Conservation (phyloP, 1,140 invertebrate genomes). For the Listronotus oregonensis region DNA sequence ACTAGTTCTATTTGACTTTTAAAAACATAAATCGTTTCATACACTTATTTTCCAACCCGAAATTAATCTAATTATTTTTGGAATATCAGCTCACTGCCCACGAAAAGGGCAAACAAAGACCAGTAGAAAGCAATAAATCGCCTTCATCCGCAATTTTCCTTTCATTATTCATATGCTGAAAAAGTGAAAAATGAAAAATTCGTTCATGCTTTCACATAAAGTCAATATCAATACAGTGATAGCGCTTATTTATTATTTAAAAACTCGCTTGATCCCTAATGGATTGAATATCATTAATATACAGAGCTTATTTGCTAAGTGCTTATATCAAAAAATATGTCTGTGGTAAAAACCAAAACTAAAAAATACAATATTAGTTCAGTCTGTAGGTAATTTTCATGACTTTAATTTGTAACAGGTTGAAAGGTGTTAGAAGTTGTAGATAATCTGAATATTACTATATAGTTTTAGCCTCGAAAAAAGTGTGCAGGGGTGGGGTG, state of each 20-base stretch:
- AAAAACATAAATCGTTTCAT: neutral
- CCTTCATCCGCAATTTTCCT: conserved; percentile 23
- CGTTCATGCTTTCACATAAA: conserved; percentile 51
- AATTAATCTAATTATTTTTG: conserved; percentile 23
- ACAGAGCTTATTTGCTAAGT: neutral
- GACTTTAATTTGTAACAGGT: no score
- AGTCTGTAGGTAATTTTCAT: no score
- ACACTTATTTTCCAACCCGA: conserved; percentile 12
- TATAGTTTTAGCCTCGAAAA: no score
- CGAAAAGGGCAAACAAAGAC: conserved; percentile 26
- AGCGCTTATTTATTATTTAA: conserved; percentile 47
- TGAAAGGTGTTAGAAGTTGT: no score
- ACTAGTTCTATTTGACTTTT: no score
- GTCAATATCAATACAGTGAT: conserved; percentile 46
- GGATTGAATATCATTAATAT: neutral
- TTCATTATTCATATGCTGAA: conserved; percentile 34
- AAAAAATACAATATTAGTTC: no score
- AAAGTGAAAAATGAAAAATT: conserved; percentile 48
- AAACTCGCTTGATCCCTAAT: neutral
- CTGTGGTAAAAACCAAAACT: no score
- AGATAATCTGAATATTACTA: no score
- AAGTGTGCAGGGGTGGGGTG: no score
- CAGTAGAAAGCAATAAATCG: conserved; percentile 19
- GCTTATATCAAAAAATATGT: no score
- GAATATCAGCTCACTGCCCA: conserved; percentile 18